Evolutionary conservation across 2,113 vertebrate genomes (phyloP).

Genomic region (Dicrurus megarhynchus): DNA sequence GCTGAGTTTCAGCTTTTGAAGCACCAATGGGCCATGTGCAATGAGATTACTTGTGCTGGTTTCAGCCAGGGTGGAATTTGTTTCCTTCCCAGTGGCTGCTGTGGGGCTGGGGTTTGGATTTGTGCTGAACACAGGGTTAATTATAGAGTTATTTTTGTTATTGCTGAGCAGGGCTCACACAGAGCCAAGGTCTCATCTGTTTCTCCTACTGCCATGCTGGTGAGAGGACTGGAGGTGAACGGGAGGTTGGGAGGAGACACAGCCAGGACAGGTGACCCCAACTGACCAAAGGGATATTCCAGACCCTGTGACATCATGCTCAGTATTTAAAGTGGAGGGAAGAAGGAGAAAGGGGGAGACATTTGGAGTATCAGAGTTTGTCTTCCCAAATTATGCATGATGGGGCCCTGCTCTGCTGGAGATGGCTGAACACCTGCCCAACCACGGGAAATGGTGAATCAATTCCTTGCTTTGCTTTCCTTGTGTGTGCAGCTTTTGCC

Average conservation of each 20-base stretch:
- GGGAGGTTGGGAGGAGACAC: not conserved
- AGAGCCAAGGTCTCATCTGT: not conserved
- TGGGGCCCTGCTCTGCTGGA: too few relatives aligned
- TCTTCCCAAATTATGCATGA: accelerated
- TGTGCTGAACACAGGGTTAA: not conserved
- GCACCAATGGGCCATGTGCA: not conserved
- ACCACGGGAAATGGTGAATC: not conserved
- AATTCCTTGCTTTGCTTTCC: not conserved
- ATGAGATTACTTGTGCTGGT: not conserved
- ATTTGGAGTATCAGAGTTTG: accelerated
- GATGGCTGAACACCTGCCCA: not conserved
- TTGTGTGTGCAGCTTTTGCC: not conserved
- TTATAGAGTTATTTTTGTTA: not conserved
- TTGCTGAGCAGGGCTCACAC: not conserved
- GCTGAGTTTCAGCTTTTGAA: not conserved
- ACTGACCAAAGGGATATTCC: not conserved
- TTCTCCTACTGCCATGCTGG: accelerated
- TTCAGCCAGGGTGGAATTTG: not conserved
- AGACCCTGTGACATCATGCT: not conserved
- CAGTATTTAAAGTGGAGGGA: accelerated
- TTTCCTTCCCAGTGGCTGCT: not conserved
- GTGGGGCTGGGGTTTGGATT: not conserved
- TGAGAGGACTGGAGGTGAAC: not conserved
- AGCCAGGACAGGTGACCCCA: not conserved
- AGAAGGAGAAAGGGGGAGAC: not conserved